Base-by-base conservation (phyloP, 2,888 invertebrate species). In the Rotaria sp. region DNA sequence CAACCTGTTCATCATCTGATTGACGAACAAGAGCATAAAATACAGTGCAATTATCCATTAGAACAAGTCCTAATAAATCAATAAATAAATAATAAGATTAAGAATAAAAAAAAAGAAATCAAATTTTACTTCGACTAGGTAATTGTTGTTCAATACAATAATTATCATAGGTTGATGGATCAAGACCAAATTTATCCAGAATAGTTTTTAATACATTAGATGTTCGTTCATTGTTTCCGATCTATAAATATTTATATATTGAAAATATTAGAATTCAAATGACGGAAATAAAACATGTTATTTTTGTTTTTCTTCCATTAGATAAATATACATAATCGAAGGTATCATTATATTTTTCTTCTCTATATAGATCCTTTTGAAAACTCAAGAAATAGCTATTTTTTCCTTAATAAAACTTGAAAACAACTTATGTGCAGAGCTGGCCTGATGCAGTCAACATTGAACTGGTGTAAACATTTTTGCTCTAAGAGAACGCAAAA, bases 71-170 rank as follows among this genome's bases (percentile, higher is more conserved):
- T 80, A 80, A 80, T 67, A 21, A 67, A 67, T 35, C 15, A 21
- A 67, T 4, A 67, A 38, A 67, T 30, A 24, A 24, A 52, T 21
- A 52, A 52, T 21, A 7, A 2, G 5, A 24, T n/a, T n/a, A n/a
- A n/a, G n/a, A 52, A 52, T 24, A 7, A 10, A 52, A 24, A 45
- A 80, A 15, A 35, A 67, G 21, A 15, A 18, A 21, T 21, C 1
- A 38, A 35, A 38, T 30, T 38, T 26, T 80, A 80, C 80, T 80
- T 45, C 45, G 41, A 41, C 1, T 38, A 4, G 41, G 45, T 45
- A 80, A n/a, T 80, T 80, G 26, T 80, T 80, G 80, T 45, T 80
- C 80, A 45, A 80, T 80, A 80, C 45, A 80, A 45, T 80, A 80
- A 26, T 26, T 8, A 7, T 80, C 80, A 45, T 45, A 10, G 1